Evolutionary conservation across 1,140 invertebrate genomes (phyloP).

Genomic region (Drosophila repletoides): DNA sequence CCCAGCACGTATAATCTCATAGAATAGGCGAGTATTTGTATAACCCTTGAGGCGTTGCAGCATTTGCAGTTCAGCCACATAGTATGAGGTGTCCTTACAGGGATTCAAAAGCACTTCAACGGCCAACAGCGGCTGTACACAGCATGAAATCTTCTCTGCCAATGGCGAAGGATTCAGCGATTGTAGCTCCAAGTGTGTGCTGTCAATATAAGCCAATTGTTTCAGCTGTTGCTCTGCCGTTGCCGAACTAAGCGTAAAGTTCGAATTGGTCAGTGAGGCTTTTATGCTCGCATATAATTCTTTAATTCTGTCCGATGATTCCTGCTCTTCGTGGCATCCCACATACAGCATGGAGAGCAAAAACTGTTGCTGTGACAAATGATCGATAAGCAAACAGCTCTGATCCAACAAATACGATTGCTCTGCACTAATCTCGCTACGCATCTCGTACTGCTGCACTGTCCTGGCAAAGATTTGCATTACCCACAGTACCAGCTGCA

Average conservation of each 20-base stretch:
- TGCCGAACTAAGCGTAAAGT: conserved; percentile 50
- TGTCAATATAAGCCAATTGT: conserved; percentile 71
- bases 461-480: conserved; percentile 89
- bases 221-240: conserved; percentile 65
- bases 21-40: conserved; percentile 88
- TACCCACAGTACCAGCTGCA: conserved; percentile 91
- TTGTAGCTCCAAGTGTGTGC: conserved; percentile 65
- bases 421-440: conserved; percentile 83
- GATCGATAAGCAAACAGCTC: conserved; percentile 87
- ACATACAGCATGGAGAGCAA: conserved; percentile 92
- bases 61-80: conserved; percentile 91
- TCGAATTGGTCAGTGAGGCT: conserved; percentile 63
- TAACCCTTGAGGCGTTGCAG: conserved; percentile 92
- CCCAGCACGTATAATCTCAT: conserved; percentile 94
- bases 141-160: conserved; percentile 88
- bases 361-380: conserved; percentile 89
- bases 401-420: conserved; percentile 87
- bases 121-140: conserved; percentile 89
- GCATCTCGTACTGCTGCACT: conserved; percentile 83
- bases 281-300: conserved; percentile 72
- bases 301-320: conserved; percentile 53
- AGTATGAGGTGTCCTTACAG: conserved; percentile 88
- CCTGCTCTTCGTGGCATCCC: conserved; percentile 87
- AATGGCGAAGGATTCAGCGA: conserved; percentile 68
- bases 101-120: conserved; percentile 90